Conservation (phyloP, 2,797 vertebrate species). For the Mycteria americana region DNA sequence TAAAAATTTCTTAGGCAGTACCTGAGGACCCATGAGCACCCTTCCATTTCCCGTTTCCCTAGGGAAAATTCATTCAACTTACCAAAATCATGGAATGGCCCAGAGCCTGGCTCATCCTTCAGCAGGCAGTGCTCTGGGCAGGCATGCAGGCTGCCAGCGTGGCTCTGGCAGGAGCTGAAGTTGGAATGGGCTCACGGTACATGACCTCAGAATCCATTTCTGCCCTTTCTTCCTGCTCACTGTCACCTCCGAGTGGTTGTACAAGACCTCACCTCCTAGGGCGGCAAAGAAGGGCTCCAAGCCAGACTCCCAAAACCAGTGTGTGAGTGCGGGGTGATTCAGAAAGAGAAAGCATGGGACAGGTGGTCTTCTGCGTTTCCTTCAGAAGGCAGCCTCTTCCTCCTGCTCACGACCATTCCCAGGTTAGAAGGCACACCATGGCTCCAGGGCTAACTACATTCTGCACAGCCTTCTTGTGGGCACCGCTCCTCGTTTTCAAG, state of each 20-base stretch:
- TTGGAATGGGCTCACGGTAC: neutral
- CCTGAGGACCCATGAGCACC: neutral
- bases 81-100: neutral
- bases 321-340: neutral
- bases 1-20: neutral
- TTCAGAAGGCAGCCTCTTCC: neutral
- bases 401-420: neutral
- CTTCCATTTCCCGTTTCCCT: neutral
- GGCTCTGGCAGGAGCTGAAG: neutral
- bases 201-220: neutral
- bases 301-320: neutral
- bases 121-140: neutral
- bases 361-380: neutral
- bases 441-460: neutral
- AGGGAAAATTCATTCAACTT: neutral
- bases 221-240: neutral
- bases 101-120: fast-evolving
- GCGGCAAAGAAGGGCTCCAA: neutral
- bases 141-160: fast-evolving
- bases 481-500: neutral
- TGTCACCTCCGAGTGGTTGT: fast-evolving
- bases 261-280: neutral
- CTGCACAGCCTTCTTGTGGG: neutral
- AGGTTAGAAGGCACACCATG: neutral
- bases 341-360: neutral